Evolutionary conservation across 2,113 vertebrate genomes (phyloP), one percentile per base, ranked within the genome.

Genomic region (Scophthalmus maximus): DNA sequence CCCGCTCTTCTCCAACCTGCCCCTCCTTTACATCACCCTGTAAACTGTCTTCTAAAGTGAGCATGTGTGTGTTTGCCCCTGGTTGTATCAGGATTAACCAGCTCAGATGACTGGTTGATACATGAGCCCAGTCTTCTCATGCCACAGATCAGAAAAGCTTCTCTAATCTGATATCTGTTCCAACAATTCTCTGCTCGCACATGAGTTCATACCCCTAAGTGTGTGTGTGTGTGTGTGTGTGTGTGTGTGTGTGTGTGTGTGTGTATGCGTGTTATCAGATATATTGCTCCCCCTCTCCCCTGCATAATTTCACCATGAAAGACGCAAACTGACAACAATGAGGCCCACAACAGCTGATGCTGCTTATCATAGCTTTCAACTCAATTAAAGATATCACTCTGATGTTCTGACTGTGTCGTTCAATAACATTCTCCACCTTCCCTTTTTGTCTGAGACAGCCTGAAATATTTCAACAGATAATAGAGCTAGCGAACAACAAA

Each of bases 91-190:
- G 79, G 86, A 87, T 91, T 88, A 90, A 80, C 77, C 86, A 74
- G 67, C 84, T 92, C 88, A 93, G 90, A 93, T 92, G 87, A 86
- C 72, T 88, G 81, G 77, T 88, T 86, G 92, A 92, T 94, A 91
- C 83, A 91, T 77, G 88, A 88, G 87, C 88, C 78, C 67, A 80
- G 65, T 77, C 85, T 92, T 92, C 88, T 92, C 88, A 89, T 89
- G 84, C 87, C 60, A 76, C 76, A 78, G 76, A 91, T 89, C 84
- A 89, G 81, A 89, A 89, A 89, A 91, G 89, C 87, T 77, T 81
- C 83, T 80, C 79, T 92, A 93, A 93, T 93, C 91, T 93, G 87
- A 92, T 93, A 87, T 89, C 75, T 71, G 83, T 87, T 86, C 76
- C 86, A 78, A 82, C 85, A 76, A 82, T 90, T 91, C 78, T 82